Evolutionary conservation across 1,140 invertebrate genomes (phyloP).

Genomic region (Anastrepha ludens): DNA sequence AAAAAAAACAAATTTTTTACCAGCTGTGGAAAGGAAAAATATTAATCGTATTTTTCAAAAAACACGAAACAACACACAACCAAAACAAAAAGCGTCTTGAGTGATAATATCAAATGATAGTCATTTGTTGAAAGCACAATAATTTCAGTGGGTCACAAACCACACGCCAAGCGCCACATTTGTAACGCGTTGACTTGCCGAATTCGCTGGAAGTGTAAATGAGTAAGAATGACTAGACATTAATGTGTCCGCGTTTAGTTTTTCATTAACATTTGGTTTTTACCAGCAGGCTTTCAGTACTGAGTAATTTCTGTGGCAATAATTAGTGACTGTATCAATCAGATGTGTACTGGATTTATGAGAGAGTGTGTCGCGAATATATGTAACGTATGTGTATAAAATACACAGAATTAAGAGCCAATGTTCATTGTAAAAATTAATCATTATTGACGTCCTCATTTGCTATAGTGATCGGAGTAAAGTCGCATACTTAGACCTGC

Average conservation of each 20-base stretch:
- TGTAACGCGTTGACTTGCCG: neutral
- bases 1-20: neutral
- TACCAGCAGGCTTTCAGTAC: neutral
- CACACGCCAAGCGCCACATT: slow-evolving; percentile 33
- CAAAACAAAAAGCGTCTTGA: neutral
- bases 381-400: no score
- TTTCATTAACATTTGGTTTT: slow-evolving; percentile 27
- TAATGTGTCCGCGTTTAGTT: neutral
- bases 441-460: no score
- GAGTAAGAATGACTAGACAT: neutral
- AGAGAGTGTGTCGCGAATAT: no score
- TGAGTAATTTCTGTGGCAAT: neutral
- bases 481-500: no score
- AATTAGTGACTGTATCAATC: no score
- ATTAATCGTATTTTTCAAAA: slow-evolving; percentile 4
- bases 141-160: neutral
- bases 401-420: no score
- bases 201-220: slow-evolving; percentile 18
- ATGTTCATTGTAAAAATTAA: no score
- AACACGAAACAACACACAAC: neutral
- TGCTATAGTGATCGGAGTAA: no score
- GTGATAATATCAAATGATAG: neutral
- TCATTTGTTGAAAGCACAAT: slow-evolving; percentile 27
- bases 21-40: neutral
- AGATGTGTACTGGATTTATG: no score